Base-by-base conservation (phyloP, 2,888 invertebrate species). In the Conops quadrifasciatus region DNA sequence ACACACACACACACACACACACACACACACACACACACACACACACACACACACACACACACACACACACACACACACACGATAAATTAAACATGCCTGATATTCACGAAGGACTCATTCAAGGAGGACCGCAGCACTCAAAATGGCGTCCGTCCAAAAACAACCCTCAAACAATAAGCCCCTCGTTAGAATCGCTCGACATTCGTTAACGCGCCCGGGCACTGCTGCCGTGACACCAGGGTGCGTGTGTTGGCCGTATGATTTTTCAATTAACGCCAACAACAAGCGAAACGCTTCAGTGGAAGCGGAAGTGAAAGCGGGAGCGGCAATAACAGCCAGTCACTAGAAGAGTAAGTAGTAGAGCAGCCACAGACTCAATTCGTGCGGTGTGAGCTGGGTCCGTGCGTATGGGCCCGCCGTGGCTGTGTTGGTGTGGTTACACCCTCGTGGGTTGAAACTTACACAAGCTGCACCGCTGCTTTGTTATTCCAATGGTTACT, bases 401-500 rank as follows among this genome's bases (percentile, higher is more conserved):
- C 36, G 66, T 19, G n/a, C n/a, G 36, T n/a, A 19, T 58, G 15
- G 24, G 13, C 58, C 26, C 15, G 43, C 30, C 19, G 62, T 36
- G 26, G 19, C 28, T 11, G 19, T 21, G 43, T 24, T 3, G 30
- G 16, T 58, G 45, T 45, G 67, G 58, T 45, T 24, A 21, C 9
- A 59, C 59, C 67, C 67, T 67, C 59, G 67, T 66, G 56, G 65
- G 51, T 15, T n/a, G 45, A 58, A 67, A 45, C 26, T 11, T 47
- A 26, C 59, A 59, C 59, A 59, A 3, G 53, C 58, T 24, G 28
- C 49, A 4, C 49, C 49, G 36, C 51, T 56, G 19, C 26, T 28
- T 49, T 68, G 62, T 68, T 68, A 68, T 68, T 68, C 24, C 62
- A 68, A 68, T 36, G 68, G 68, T 68, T 58, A 13, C 68, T 62